Conservation (phyloP, 2,113 vertebrate species). For the Spilogale gracilis region DNA sequence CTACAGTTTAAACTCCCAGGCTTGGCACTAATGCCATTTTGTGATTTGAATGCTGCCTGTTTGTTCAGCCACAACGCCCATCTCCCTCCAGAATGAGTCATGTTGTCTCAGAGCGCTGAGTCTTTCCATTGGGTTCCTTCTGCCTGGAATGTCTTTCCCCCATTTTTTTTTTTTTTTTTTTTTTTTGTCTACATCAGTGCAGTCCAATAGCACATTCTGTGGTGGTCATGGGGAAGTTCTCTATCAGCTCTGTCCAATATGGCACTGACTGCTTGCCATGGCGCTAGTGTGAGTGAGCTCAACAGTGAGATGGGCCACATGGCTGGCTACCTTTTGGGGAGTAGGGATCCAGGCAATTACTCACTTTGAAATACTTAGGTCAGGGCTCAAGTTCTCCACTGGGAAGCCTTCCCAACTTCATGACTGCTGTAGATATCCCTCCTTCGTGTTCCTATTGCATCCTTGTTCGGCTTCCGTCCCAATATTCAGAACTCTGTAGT, state of each 20-base stretch:
- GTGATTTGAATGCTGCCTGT: background rate
- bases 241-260: background rate
- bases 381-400: background rate
- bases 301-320: background rate
- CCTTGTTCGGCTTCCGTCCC: background rate
- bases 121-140: background rate
- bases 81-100: background rate
- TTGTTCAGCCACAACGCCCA: background rate
- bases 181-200: background rate
- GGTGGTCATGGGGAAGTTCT: background rate
- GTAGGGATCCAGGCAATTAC: background rate
- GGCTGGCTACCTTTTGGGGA: background rate
- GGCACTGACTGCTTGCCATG: background rate
- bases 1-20: conserved; percentile 33
- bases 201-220: background rate
- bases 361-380: background rate
- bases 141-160: background rate
- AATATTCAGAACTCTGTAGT: background rate
- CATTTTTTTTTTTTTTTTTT: background rate
- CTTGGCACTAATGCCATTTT: background rate
- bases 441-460: background rate
- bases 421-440: background rate
- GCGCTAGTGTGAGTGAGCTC: background rate
- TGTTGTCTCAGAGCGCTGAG: background rate
- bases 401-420: background rate